Base-by-base conservation (phyloP, 1,140 invertebrate species). In the Lepidotrigona ventralis region DNA sequence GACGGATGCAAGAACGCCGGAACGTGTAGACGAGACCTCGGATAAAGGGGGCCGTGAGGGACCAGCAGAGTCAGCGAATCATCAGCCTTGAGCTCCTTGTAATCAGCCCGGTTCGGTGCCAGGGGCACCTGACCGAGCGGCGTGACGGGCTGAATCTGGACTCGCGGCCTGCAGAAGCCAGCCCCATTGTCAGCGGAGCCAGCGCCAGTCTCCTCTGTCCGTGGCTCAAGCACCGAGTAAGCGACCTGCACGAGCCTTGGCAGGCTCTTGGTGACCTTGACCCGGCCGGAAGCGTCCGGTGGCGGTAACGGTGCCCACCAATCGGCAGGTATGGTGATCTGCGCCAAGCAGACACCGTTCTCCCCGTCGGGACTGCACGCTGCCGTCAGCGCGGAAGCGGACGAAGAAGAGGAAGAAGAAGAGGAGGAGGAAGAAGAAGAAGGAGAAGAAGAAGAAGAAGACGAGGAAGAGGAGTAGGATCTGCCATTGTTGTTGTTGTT, bases 311-410 rank as follows among this genome's bases (percentile, higher is more conserved):
- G 95, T 33, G 97, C 97, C 98, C 98, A 99, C 98, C 98, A 99
- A 64, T 96, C 95, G 1, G 97, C 96, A 0, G 98, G 98, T 15
- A 99, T 95, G 11, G 96, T 96, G 12, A 96, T 93, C 89, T 98
- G 97, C 3, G 98, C 98, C 66, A 99, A 94, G 89, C 98, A 99
- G 1, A 98, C 98, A 0, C 97, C 98, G 89, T 98, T 98, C 86
- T 98, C 97, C 6, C 97, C 97, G 91, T 98, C 97, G 0, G 98
- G 98, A 89, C 96, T 97, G 93, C 98, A 98, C 5, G 97, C 96
- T 0, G 97, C 97, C 33, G 97, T 96, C 51, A 98, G 93, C 0
- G 96, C 95, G 69, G 93, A 86, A 23, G 73, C 51, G 46, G 81
- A 60, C n/a, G 81, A 75, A 2, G 82, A 81, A 9, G n/a, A 12